Evolutionary conservation across 2,797 vertebrate genomes (phyloP).

Genomic region (Brachyalestes nurse): DNA sequence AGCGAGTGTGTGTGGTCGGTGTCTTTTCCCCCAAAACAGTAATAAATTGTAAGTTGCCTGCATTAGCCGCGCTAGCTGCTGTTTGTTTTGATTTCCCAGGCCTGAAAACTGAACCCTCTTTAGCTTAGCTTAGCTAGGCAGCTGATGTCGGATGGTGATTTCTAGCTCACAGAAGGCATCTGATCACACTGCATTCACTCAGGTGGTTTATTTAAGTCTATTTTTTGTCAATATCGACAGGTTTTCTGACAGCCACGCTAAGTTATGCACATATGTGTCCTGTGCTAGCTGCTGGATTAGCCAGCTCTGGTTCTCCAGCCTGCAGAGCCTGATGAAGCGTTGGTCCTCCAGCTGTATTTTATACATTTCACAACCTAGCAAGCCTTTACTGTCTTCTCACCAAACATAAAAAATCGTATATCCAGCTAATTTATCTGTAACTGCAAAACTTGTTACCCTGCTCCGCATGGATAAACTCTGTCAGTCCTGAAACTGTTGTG

Average conservation of each 20-base stretch:
- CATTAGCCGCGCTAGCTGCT: conserved; percentile 21
- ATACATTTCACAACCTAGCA: background rate
- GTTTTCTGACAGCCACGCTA: background rate
- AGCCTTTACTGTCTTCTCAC: background rate
- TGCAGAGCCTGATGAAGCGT: background rate
- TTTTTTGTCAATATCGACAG: background rate
- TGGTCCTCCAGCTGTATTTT: background rate
- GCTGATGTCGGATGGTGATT: background rate
- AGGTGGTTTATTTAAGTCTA: background rate
- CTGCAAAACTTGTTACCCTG: background rate
- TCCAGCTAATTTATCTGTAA: background rate
- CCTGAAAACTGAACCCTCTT: background rate
- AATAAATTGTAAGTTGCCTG: conserved; percentile 27
- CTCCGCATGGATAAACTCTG: conserved; percentile 1
- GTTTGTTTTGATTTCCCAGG: conserved; percentile 21
- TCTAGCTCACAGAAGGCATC: background rate
- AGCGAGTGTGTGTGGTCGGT: background rate
- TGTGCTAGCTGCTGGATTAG: background rate
- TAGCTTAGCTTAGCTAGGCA: background rate
- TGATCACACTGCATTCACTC: background rate
- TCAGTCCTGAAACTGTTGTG: background rate
- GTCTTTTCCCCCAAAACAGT: background rate
- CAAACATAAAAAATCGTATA: background rate
- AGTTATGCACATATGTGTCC: background rate
- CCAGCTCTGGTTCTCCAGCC: background rate